A percentile compares a stretch with the other conserved stretches of the same genome.
Evolutionary conservation across 30 jellyfish, hydroid and myxozoan genomes (phyloP).

Genomic region (Rhopilema esculentum): DNA sequence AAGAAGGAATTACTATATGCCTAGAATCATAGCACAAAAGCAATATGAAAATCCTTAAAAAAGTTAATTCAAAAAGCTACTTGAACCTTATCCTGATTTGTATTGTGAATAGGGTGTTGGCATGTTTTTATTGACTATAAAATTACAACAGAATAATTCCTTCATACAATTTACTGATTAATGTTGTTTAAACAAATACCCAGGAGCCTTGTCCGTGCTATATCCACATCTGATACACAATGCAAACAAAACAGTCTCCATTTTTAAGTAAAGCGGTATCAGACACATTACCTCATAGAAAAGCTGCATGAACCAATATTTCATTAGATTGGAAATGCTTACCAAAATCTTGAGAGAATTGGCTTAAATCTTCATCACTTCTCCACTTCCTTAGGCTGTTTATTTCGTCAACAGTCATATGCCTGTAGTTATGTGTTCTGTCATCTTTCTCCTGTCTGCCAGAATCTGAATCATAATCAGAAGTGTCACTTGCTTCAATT

Average conservation of each 20-base stretch:
- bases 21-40: not conserved
- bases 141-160: too few relatives aligned
- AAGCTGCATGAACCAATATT: not conserved
- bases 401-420: slow-evolving; percentile 87
- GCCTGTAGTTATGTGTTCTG: slow-evolving; percentile 72
- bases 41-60: too few relatives aligned
- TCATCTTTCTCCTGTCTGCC: slow-evolving; percentile 43
- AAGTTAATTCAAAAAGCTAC: too few relatives aligned
- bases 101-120: too few relatives aligned
- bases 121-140: too few relatives aligned
- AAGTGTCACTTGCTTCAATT: slow-evolving; percentile 68
- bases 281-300: not conserved
- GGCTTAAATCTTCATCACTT: slow-evolving; percentile 80
- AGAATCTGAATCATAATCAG: slow-evolving; percentile 77
- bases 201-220: too few relatives aligned
- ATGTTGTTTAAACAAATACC: too few relatives aligned
- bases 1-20: not conserved
- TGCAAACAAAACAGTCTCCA: too few relatives aligned
- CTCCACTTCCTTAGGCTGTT: slow-evolving; percentile 70
- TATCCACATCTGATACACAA: too few relatives aligned
- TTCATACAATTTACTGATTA: too few relatives aligned
- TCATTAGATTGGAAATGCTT: not conserved
- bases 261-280: not conserved
- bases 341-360: slow-evolving; percentile 52
- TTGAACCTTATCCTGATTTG: too few relatives aligned